Evolutionary conservation across 2,888 invertebrate genomes (phyloP).

Genomic region (Boloria euphrosyne): DNA sequence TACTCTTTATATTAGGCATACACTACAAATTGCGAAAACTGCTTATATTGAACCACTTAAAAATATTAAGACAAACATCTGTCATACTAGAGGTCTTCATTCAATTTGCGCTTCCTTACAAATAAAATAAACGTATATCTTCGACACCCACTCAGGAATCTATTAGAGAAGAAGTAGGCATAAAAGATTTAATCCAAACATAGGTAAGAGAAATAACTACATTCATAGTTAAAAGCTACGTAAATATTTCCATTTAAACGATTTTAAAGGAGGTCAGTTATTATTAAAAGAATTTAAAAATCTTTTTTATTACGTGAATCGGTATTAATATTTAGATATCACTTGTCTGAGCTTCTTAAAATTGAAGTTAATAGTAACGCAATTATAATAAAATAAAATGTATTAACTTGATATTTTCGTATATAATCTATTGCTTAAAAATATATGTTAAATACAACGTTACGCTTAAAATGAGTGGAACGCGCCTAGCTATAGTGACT

Average conservation of each 20-base stretch:
- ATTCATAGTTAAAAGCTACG: background rate
- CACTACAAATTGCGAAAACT: background rate
- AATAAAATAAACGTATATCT: constrained; percentile 41
- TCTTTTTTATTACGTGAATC: too few species aligned
- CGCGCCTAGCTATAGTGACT: background rate
- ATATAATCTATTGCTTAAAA: too few species aligned
- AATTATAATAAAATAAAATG: too few species aligned
- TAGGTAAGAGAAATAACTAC: background rate
- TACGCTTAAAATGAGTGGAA: background rate
- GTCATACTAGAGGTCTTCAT: constrained; percentile 61
- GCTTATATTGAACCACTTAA: constrained; percentile 41
- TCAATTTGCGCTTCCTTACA: constrained; percentile 58
- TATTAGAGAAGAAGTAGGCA: constrained; percentile 2
- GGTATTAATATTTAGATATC: too few species aligned
- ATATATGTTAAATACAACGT: too few species aligned
- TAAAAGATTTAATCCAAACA: background rate
- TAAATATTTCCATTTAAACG: background rate
- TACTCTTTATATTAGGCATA: background rate
- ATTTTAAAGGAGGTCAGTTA: background rate
- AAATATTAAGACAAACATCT: constrained; percentile 60
- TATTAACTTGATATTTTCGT: too few species aligned
- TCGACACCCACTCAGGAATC: constrained; percentile 35
- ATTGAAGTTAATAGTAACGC: too few species aligned
- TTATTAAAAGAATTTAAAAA: background rate
- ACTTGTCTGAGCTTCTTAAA: too few species aligned